Base-by-base conservation (phyloP, 37 sponge, comb jelly and placozoan genomes). In the Halichondria panicea region DNA sequence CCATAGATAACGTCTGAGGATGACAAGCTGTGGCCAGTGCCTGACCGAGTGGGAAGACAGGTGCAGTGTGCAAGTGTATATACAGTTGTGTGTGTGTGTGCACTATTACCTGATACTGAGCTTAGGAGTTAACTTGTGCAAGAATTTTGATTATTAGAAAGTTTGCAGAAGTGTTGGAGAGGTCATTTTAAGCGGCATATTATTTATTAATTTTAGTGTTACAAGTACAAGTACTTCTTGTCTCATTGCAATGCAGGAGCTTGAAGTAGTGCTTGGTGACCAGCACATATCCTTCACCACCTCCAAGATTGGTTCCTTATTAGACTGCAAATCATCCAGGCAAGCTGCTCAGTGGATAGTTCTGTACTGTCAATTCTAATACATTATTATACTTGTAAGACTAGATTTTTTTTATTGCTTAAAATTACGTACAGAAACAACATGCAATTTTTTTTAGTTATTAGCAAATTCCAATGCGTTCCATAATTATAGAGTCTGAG, bases 271-370 rank as follows among this genome's bases (percentile, higher is more conserved):
- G 18, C 65, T 87, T 50, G 96, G 94, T 11, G 91, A 98, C 70
- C 82, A 89, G 32, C 99, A 98, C 81, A 98, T 98, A 50, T 98
- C 95, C 5, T 98, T 98, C 74, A 89, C 96, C 25, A 98, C 99
- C 15, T 78, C 94, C 27, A 98, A 98, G 68, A 95, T 98, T 52
- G 99, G 96, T 7, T 82, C 89, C 56, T 85, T 95, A 25, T 63
- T 93, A 9, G 99, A 98, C 71, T 92, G 95, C 63, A 98, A 91
- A 50, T 87, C 82, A 43, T 88, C 89, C 87, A 93, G 86, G 94
- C 89, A 35, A 63, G 89, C 36, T 2, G 7, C 19, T 59, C 25
- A 59, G 25, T n/a, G 52, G 11, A 48, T 48, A 48, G 15, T 48
- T 15, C n/a, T n/a, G n/a, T n/a, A n/a, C n/a, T 18, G 52, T 48